Conservation (phyloP, 2,888 invertebrate species). For the Odontomyia ornata region DNA sequence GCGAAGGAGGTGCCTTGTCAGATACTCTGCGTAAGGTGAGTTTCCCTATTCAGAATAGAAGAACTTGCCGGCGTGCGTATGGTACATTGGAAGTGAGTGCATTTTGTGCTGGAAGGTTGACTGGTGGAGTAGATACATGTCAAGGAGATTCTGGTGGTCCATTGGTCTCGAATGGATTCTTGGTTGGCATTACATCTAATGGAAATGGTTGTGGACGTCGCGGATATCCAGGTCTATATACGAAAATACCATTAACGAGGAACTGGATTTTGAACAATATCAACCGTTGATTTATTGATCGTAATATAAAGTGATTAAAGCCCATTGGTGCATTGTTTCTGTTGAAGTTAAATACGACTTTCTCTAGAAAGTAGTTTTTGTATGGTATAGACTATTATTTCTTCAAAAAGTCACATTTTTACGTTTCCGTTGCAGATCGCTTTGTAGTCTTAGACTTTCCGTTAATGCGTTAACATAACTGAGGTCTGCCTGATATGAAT, state of each 20-base stretch:
- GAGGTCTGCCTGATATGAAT: too few species aligned
- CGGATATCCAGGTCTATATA: conserved; percentile 25
- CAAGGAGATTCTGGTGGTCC: conserved; percentile 41
- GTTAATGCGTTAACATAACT: too few species aligned
- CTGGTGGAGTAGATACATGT: conserved; percentile 11
- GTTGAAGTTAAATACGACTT: too few species aligned
- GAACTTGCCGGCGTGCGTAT: background rate
- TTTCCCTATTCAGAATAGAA: background rate
- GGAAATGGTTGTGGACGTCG: conserved; percentile 24
- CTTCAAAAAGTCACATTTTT: too few species aligned
- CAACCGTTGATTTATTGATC: too few species aligned
- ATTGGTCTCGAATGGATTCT: background rate
- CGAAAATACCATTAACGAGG: background rate
- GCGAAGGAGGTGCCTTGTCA: background rate
- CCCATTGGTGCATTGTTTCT: too few species aligned
- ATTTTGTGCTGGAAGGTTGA: background rate
- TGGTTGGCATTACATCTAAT: conserved; percentile 23
- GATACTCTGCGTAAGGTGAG: background rate
- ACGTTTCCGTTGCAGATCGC: too few species aligned
- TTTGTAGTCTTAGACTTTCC: too few species aligned
- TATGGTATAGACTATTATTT: too few species aligned
- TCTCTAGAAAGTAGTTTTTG: too few species aligned
- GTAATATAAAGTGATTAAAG: too few species aligned
- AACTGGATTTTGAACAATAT: conserved; percentile 16
- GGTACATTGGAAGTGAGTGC: background rate